A percentile compares a stretch with the other conserved stretches of the same genome.
phyloP scores from a whole-genome alignment of 1,140 invertebrate genomes.

The Octopus sinensis region DNA sequence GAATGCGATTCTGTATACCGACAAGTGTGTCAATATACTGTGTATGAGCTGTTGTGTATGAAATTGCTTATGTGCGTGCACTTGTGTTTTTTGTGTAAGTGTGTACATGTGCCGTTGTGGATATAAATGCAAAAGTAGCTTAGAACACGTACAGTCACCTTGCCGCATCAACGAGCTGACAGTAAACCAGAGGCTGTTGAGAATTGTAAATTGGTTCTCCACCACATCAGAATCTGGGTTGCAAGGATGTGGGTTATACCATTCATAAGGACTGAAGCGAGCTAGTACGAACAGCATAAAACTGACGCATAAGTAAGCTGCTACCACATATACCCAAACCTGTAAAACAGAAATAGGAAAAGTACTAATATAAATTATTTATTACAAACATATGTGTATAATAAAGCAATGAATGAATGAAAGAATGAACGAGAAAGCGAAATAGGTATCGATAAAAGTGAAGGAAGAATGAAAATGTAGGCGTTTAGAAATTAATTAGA shows the following conservation, averaged over 20 bases:
- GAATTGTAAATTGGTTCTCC: constrained; percentile 91
- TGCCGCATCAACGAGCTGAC: constrained; percentile 90
- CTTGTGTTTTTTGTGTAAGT: background rate
- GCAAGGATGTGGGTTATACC: constrained; percentile 72
- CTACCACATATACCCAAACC: constrained; percentile 84
- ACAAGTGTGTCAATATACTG: background rate
- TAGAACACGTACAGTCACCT: constrained; percentile 59
- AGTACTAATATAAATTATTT: background rate
- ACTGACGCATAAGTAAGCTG: constrained; percentile 87
- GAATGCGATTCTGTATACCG: background rate
- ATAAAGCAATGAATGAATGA: background rate
- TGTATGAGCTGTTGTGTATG: no score
- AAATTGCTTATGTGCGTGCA: no score
- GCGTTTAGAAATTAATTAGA: no score
- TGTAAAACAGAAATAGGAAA: background rate
- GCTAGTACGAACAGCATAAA: constrained; percentile 94
- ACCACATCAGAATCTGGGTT: constrained; percentile 73
- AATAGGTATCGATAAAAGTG: background rate
- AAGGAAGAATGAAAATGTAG: background rate
- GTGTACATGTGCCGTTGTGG: background rate
- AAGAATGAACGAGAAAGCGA: no score
- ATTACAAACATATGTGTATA: background rate
- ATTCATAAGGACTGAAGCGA: constrained; percentile 92
- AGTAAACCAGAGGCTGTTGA: constrained; percentile 92
- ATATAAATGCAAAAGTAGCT: background rate